Base-by-base conservation (phyloP, 2,113 vertebrate genomes). In the Phycodurus eques region DNA sequence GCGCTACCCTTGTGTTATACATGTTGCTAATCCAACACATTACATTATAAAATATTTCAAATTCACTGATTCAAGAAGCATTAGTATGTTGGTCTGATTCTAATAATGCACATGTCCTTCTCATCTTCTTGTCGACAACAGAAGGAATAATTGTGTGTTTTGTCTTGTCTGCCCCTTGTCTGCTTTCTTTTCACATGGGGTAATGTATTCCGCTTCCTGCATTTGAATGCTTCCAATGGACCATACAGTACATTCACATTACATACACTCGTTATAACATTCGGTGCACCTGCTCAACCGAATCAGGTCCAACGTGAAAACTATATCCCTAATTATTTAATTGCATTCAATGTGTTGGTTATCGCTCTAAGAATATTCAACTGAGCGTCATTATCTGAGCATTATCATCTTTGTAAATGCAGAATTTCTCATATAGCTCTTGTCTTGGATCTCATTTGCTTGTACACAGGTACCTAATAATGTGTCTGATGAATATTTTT, bases 161-260 rank as follows among this genome's bases (percentile, higher is more conserved):
- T 91, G 88, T 92, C 83, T 90, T 91, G 87, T 92, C 83, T 91
- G 83, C 81, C 74, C 31, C 79, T 85, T 86, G 73, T 87, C 87
- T 89, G 85, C 84, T 91, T 71, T 89, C 88, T 92, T 62, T 89
- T 77, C 90, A 43, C 35, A 86, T 84, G 81, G 82, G 92, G 92
- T 93, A 92, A 93, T 81, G 92, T 92, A 92, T 92, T 90, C 68
- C 87, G 72, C 83, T 85, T 87, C 82, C 81, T 68, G 81, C 84
- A 59, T 59, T 13, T 88, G 82, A 88, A 84, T 87, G 88, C 73
- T 13, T 83, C 11, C 83, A 87, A 81, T 67, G 74, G 73, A 75
- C 82, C 80, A 77, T 74, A 56, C 62, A 80, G 27, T 27, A 27
- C 27, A 27, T 85, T 70, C 75, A 92, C 92, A 90, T 92, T 92